Conservation (phyloP, 2,888 invertebrate genomes). For the Clivina fossor region DNA sequence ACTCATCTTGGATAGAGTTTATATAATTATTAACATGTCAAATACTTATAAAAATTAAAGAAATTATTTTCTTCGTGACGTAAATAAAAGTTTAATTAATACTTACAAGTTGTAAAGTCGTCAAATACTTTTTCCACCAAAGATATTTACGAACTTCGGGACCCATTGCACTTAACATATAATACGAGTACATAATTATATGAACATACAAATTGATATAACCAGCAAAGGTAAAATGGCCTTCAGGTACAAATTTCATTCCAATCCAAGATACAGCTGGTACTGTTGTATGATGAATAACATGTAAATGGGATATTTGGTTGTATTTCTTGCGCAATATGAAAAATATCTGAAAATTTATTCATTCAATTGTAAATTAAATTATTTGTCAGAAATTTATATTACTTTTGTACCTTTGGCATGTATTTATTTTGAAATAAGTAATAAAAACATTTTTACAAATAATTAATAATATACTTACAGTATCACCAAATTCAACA, state of each 20-base stretch:
- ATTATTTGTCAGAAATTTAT: not conserved
- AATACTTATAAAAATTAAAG: not conserved
- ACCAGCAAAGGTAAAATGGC: constrained; percentile 87
- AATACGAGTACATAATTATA: constrained; percentile 87
- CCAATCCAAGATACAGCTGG: constrained; percentile 78
- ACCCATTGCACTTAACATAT: constrained; percentile 80
- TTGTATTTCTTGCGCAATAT: constrained; percentile 86
- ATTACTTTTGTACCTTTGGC: not conserved
- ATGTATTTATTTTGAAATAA: too few species aligned
- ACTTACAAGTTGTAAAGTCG: too few species aligned
- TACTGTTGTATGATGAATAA: constrained; percentile 91
- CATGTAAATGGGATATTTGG: constrained; percentile 86
- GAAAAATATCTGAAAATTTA: constrained; percentile 84
- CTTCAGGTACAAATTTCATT: constrained; percentile 61
- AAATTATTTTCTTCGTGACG: too few species aligned
- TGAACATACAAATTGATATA: constrained; percentile 88
- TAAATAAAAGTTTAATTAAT: too few species aligned
- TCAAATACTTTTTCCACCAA: too few species aligned
- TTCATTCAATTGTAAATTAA: too few species aligned
- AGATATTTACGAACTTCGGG: constrained; percentile 54
- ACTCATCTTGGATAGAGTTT: not conserved
- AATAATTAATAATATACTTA: too few species aligned
- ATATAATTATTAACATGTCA: too few species aligned
- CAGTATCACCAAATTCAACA: too few species aligned
- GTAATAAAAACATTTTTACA: too few species aligned